Percentiles rank a stretch among this genome's conserved stretches.
These are phyloP conservation scores for Cladopsammia gracilis DNA, from an alignment of 64 coral and sea anemone genomes.

Conservation along the genomic window DNA sequence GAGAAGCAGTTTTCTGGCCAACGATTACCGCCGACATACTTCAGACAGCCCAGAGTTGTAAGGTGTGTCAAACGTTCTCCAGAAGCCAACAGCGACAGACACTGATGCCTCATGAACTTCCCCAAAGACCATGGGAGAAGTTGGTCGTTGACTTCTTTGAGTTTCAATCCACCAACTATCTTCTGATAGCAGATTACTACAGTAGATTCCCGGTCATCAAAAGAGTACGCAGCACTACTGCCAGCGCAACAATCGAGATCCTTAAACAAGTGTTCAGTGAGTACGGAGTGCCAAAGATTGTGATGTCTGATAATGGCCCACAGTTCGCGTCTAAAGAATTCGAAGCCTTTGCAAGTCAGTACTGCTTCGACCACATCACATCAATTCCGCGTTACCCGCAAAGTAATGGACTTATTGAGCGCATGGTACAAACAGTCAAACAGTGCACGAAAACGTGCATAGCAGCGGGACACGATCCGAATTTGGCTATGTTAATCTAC, in stretches of 20 bases:
- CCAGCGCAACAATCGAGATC: slow-evolving; percentile 32
- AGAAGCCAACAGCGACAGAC: slow-evolving; percentile 9
- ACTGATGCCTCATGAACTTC: slow-evolving; percentile 4
- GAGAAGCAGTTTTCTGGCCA: neutral
- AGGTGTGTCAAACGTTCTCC: slow-evolving; percentile 9
- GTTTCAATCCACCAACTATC: slow-evolving; percentile 15
- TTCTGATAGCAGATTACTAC: slow-evolving; percentile 47
- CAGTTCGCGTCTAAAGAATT: slow-evolving; percentile 59
- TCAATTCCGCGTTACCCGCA: slow-evolving; percentile 52
- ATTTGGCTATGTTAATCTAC: slow-evolving; percentile 39
- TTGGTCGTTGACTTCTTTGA: neutral
- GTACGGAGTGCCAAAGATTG: slow-evolving; percentile 53
- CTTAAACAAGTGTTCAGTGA: slow-evolving; percentile 75
- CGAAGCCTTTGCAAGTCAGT: slow-evolving; percentile 22
- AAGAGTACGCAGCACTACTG: slow-evolving; percentile 53
- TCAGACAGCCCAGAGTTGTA: neutral
- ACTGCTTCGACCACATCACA: slow-evolving; percentile 54
- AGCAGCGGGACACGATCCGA: slow-evolving; percentile 55
- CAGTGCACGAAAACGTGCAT: slow-evolving; percentile 58
- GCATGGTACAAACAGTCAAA: slow-evolving; percentile 58
- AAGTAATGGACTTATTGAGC: slow-evolving; percentile 69
- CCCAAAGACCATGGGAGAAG: slow-evolving; percentile 2
- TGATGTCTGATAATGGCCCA: slow-evolving; percentile 58
- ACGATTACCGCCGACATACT: neutral
- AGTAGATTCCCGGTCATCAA: slow-evolving; percentile 66